Evolutionary conservation across 2,888 invertebrate genomes (phyloP), one percentile per base, ranked within the genome.

Genomic region (Acleris holmiana): DNA sequence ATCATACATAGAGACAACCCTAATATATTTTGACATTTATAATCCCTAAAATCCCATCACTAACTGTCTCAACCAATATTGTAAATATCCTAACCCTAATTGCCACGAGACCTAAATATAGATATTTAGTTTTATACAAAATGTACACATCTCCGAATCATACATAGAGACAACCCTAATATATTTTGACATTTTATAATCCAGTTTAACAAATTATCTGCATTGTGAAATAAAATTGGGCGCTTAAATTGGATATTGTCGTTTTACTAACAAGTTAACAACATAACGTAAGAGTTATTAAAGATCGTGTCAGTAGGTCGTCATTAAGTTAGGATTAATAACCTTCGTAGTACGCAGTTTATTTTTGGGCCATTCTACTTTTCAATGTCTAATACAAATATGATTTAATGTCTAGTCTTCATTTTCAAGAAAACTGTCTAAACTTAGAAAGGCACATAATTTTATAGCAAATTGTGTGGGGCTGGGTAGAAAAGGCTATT

Each of bases 271-370:
- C 40, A 29, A 29, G 8, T 29, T 40, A 41, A 6, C 1, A 1
- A 55, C 15, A 19, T 40, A 55, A 44, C 41, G 21, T 5, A 50
- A n/a, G 8, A 55, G 47, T 17, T 44, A 23, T 44, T 44, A 44
- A 23, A 54, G 21, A 41, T 15, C 10, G 21, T 44, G 55, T 23
- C 44, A 23, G n/a, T 55, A 17, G 47, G 47, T 47, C 47, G 47
- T 44, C 44, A 44, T 44, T n/a, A 44, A 44, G 53, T 21, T 55
- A 10, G 40, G 44, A 23, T 44, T 44, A 15, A 8, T 23, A 25
- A 66, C 58, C 64, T 64, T 64, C 41, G 57, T 18, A 8, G 29
- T 29, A 29, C 29, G 8, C 8, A 1, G 29, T 8, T 4, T 0
- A 2, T 29, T 29, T 2, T 29, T 8, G 29, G 29, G 29, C 8